These are phyloP conservation scores for Malurus cyaneus DNA, from an alignment of 2,113 vertebrate species.

Conservation along the genomic window DNA sequence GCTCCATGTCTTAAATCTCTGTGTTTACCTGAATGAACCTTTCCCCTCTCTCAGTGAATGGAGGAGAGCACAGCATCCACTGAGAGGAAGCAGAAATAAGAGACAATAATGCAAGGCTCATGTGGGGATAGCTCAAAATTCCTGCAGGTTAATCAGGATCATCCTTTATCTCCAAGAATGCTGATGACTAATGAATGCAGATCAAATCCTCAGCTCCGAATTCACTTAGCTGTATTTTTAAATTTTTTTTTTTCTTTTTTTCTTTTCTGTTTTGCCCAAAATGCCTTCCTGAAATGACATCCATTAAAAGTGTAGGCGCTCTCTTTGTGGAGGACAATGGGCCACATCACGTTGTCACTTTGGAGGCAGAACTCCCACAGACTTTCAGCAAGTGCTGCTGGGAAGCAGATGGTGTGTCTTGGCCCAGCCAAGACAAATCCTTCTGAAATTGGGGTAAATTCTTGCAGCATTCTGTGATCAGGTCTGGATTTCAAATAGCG, in stretches of 20 bases:
- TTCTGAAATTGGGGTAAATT: not conserved
- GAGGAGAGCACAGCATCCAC: not conserved
- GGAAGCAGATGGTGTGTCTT: constrained; percentile 15
- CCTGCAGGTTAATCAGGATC: not conserved
- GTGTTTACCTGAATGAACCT: not conserved
- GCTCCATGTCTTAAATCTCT: not conserved
- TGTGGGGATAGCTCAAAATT: not conserved
- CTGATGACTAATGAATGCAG: not conserved
- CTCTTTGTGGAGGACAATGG: not conserved
- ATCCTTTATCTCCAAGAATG: not conserved
- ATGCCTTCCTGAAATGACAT: not conserved
- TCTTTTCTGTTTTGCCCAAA: not conserved
- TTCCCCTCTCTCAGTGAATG: not conserved
- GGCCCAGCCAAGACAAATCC: constrained; percentile 1
- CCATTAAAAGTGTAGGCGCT: not conserved
- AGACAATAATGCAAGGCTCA: not conserved
- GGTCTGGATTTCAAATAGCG: not conserved
- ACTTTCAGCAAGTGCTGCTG: not conserved
- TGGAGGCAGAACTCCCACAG: constrained; percentile 42
- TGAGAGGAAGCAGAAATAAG: not conserved
- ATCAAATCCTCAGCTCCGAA: not conserved
- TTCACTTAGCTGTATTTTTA: not conserved
- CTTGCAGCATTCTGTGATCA: not conserved
- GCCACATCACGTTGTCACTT: not conserved
- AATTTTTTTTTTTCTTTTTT: not conserved